Conservation (phyloP, 2,888 invertebrate genomes). For the Lithophane ornitopus region DNA sequence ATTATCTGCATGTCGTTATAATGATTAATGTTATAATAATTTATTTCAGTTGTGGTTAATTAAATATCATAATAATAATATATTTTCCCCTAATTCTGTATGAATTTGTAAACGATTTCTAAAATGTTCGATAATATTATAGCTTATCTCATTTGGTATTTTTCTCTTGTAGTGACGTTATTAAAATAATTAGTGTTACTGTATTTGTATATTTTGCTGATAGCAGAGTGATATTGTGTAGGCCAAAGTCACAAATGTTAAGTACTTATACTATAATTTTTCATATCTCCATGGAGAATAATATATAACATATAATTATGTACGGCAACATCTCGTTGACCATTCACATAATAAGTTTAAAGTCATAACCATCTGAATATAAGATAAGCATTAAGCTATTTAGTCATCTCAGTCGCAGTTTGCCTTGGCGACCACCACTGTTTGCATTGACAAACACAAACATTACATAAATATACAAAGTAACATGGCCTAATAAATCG, state of each 20-base stretch:
- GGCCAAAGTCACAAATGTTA: not conserved
- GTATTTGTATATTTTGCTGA: constrained; percentile 26
- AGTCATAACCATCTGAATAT: constrained; percentile 38
- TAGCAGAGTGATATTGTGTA: constrained; percentile 16
- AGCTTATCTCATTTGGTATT: constrained; percentile 26
- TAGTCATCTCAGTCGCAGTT: constrained; percentile 46
- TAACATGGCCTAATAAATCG: constrained; percentile 59
- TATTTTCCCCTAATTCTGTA: constrained; percentile 29
- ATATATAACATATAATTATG: constrained; percentile 19
- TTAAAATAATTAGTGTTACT: constrained; percentile 30
- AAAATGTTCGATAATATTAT: constrained; percentile 22
- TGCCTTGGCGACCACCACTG: constrained; percentile 50
- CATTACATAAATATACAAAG: constrained; percentile 48
- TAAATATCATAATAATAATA: constrained; percentile 27
- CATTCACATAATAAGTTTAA: constrained; percentile 26
- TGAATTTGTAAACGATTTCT: constrained; percentile 19
- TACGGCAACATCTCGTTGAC: constrained; percentile 20
- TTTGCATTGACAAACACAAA: constrained; percentile 57
- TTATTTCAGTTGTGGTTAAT: constrained; percentile 42
- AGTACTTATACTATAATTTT: not conserved
- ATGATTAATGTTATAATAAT: constrained; percentile 6
- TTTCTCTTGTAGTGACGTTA: constrained; percentile 9
- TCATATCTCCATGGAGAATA: constrained; percentile 9
- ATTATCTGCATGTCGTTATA: constrained; percentile 14
- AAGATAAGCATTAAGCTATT: constrained; percentile 50